Evolutionary conservation across 92 coral and sea anemone species (phyloP), one percentile per base, ranked within the genome.

Genomic region (Hydrozoanthus gracilis): DNA sequence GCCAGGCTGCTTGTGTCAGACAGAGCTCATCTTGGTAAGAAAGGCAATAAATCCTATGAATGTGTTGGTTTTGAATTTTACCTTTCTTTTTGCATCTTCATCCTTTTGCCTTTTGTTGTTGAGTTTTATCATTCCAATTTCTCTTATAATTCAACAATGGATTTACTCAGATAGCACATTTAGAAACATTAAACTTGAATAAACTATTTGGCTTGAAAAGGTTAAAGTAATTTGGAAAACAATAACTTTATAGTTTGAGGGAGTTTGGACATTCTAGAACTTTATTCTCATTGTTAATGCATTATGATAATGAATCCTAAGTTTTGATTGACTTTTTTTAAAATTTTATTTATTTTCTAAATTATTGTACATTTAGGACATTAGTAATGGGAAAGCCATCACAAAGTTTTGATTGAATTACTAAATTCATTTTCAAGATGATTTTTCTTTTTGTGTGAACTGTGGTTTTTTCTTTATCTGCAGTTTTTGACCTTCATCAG

Each of bases 21-120:
- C 73, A 93, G 99, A 84, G 99, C 99, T 60, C 99, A 96, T 82
- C 92, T 96, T 85, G 99, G 99, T 96, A 88, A 83, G 95, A 77
- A 8, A 52, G 12, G 18, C 18, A 12, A 14, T 61, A 50, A 8
- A n/a, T 67, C 18, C 3, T 76, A 8, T n/a, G 12, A 16, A 49
- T 5, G 14, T 16, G 14, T 62, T 62, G 68, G 68, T 14, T 62
- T 27, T 27, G 39, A 27, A 12, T 62, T 62, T 4, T 3, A 62
- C 68, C 20, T 27, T 27, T 27, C 1, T 27, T 27, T 27, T 27
- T 27, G 39, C 39, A 27, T 27, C 39, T 27, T 27, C 39, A 27
- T 27, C 39, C 39, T 27, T 27, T 27, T 27, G 39, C 39, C 39
- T 27, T 27, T 27, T 27, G 39, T 27, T 27, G 39, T 27, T 27